Base-by-base conservation (phyloP, 2,888 invertebrate genomes). In the Ferdinandea cuprea region DNA sequence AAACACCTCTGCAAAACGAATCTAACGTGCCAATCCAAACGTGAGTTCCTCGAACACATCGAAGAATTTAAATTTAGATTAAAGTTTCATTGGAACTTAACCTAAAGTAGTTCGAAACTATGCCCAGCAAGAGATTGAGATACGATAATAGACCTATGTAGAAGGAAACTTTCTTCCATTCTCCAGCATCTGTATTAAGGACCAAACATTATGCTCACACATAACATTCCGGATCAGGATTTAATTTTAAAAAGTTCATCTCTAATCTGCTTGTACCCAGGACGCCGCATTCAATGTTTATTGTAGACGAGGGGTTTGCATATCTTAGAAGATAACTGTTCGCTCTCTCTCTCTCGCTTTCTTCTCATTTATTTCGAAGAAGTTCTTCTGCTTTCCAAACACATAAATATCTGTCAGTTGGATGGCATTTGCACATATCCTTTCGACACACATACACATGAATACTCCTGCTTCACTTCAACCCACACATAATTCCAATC, bases 171-270 rank as follows among this genome's bases (percentile, higher is more conserved):
- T 50, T 40, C 8, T 65, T 30, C 2, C 6, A n/a, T n/a, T n/a
- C n/a, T 13, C 32, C 37, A 40, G 50, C 58, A 32, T 44, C 4
- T n/a, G 19, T 50, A 50, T 50, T 68, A 66, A 52, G 46, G 48
- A 8, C 15, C 7, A 13, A 8, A 46, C 61, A 61, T 46, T 28
- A 48, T 9, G 5, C 25, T 30, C 44, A 32, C 40, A 66, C 63
- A 73, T 48, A 68, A 77, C 58, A 74, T 81, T 81, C 80, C 69
- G 25, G 52, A 65, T 72, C 37, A 59, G 76, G 71, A 81, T 81
- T 81, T 76, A 72, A 76, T 81, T 81, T 71, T 54, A 81, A 76
- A 81, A 76, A 76, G 71, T 81, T 81, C 81, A 66, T 76, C 65
- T 81, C 76, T 76, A 81, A 81, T 76, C 81, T 76, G 54, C 42